Evolutionary conservation across 1,140 invertebrate species (phyloP).

Genomic region (Archegozetes longisetosus): DNA sequence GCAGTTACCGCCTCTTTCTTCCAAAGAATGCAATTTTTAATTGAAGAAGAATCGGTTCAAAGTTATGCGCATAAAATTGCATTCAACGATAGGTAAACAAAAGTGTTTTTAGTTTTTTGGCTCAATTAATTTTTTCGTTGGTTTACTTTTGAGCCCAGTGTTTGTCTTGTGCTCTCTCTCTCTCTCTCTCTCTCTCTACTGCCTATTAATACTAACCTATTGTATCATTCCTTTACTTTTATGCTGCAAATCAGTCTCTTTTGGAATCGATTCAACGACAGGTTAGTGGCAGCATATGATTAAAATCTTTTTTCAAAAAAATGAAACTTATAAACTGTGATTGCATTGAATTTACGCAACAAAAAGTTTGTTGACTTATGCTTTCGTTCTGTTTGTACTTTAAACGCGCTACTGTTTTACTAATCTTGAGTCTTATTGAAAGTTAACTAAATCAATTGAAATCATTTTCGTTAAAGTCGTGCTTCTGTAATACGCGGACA

Average conservation of each 20-base stretch:
- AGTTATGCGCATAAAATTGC: constrained; percentile 91
- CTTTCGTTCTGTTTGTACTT: neutral
- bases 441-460: constrained; percentile 3
- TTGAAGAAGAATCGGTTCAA: constrained; percentile 95
- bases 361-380: neutral
- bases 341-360: no score
- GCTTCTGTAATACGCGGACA: constrained; percentile 95
- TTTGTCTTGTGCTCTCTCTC: neutral
- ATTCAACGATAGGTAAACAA: constrained; percentile 89
- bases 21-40: constrained; percentile 91
- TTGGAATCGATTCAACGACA: neutral
- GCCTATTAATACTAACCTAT: neutral
- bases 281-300: neutral
- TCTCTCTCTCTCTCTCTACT: neutral
- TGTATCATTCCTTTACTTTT: neutral
- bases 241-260: neutral
- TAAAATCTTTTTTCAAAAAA: no score
- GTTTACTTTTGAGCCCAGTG: neutral
- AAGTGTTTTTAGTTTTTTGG: no score
- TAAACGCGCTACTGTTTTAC: neutral
- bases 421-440: neutral
- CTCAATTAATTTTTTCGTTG: constrained; percentile 5
- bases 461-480: constrained; percentile 45
- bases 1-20: constrained; percentile 93
- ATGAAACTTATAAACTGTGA: no score